Conservation (phyloP, 2,113 vertebrate genomes). For the Sterrhoptilus dennistouni region DNA sequence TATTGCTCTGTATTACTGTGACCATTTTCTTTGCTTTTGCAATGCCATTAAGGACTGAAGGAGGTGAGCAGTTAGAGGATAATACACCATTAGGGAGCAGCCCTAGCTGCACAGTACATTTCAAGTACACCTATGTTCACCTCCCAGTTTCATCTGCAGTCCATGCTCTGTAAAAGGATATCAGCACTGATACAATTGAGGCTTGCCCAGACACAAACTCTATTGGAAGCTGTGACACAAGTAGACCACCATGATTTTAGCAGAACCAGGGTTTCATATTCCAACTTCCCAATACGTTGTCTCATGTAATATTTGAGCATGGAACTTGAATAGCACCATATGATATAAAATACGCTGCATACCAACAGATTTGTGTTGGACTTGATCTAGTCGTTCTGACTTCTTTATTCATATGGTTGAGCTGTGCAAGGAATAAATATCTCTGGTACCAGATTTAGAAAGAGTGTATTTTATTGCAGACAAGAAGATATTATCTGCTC, state of each 20-base stretch:
- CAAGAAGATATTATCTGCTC: conserved; percentile 11
- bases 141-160: neutral
- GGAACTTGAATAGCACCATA: neutral
- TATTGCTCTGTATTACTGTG: neutral
- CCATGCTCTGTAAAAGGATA: neutral
- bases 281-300: neutral
- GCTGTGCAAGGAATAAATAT: conserved; percentile 32
- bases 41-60: neutral
- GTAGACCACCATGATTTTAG: neutral
- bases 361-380: conserved; percentile 3
- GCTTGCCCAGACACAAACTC: neutral
- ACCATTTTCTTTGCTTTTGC: neutral
- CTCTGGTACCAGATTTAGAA: conserved; percentile 42
- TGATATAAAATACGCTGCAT: neutral
- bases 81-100: neutral
- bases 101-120: neutral
- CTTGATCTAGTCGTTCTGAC: neutral
- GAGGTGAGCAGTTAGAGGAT: neutral
- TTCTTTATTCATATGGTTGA: conserved; percentile 11
- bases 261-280: neutral
- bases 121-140: neutral
- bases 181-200: neutral
- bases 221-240: neutral
- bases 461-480: conserved; percentile 3
- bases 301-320: neutral